Evolutionary conservation across 2,888 invertebrate species (phyloP), one percentile per base, ranked within the genome.

Genomic region (Yponomeuta sedellus): DNA sequence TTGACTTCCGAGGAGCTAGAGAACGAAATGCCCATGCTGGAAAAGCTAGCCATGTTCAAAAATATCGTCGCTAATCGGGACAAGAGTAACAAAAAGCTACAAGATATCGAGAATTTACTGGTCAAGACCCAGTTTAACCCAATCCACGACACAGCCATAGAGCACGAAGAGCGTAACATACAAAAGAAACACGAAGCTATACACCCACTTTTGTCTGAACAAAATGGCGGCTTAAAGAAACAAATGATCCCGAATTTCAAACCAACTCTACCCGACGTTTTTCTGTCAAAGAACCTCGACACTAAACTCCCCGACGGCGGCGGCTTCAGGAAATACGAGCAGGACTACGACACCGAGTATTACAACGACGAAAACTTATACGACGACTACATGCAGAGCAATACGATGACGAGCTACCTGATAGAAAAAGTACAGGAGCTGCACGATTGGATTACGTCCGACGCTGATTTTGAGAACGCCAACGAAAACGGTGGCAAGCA

Each of bases 361-460:
- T 82, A 91, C 68, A 85, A 87, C 10, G 90, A 92, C 65, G 84
- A 88, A 0, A 86, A 87, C 56, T 66, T 89, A 0, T 91, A 91
- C 66, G 86, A 91, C 1, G 91, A 91, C 69, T 92, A 91, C 34
- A 84, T 91, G 75, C 84, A 90, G 67, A 89, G 87, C 5, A 89
- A 88, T 25, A 81, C 90, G 0, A 84, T 92, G 86, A 86, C 89
- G 0, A 86, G 80, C 66, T 92, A 92, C 66, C 71, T 92, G 0
- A 90, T 92, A 64, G 91, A 92, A 67, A 89, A 92, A 66, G 83
- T 92, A 0, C 91, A 91, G 67, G 92, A 92, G 3, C 69, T 92
- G 0, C 89, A 92, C 67, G 90, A 92, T 67, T 92, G 92, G 92
- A 82, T 92, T 0, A 81, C 81, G 0, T 73, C 81, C 0, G 91